Conservation (phyloP, 2,888 invertebrate species). For the Melinaea marsaeus region DNA sequence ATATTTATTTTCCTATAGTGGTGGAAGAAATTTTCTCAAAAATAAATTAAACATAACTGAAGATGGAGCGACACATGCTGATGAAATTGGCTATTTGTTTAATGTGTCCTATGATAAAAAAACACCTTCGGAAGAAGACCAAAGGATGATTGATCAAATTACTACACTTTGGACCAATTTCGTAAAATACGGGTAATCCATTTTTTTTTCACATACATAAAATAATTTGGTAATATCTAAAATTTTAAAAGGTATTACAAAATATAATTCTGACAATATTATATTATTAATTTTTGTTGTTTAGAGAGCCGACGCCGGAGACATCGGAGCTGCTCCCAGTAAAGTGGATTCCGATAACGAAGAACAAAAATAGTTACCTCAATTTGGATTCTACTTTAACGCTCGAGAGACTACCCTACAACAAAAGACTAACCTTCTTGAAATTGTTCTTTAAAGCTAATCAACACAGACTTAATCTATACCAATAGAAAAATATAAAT, state of each 20-base stretch:
- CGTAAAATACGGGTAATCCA: conserved; percentile 41
- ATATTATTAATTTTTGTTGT: conserved; percentile 18
- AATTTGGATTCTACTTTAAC: conserved; percentile 37
- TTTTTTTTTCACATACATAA: conserved; percentile 10
- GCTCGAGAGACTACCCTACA: conserved; percentile 37
- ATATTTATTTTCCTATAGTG: conserved; percentile 43
- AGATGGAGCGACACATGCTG: conserved; percentile 41
- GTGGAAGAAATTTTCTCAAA: conserved; percentile 36
- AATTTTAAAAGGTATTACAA: too few species aligned
- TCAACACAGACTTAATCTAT: conserved; percentile 9
- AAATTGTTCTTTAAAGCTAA: conserved; percentile 46
- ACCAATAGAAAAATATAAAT: neutral
- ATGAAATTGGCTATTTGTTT: conserved; percentile 48
- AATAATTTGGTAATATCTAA: too few species aligned
- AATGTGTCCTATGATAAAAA: conserved; percentile 28
- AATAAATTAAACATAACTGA: conserved; percentile 23
- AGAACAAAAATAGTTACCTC: conserved; percentile 34
- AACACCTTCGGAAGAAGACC: conserved; percentile 31
- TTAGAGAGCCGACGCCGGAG: conserved; percentile 45
- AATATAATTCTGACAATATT: too few species aligned
- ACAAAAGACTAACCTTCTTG: conserved; percentile 45
- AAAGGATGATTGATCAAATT: conserved; percentile 40
- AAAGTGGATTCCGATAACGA: neutral
- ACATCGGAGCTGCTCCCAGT: conserved; percentile 29
- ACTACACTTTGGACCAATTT: conserved; percentile 44